Evolutionary conservation across 2,888 invertebrate genomes (phyloP), one percentile per base, ranked within the genome.

Genomic region (Allacma fusca): DNA sequence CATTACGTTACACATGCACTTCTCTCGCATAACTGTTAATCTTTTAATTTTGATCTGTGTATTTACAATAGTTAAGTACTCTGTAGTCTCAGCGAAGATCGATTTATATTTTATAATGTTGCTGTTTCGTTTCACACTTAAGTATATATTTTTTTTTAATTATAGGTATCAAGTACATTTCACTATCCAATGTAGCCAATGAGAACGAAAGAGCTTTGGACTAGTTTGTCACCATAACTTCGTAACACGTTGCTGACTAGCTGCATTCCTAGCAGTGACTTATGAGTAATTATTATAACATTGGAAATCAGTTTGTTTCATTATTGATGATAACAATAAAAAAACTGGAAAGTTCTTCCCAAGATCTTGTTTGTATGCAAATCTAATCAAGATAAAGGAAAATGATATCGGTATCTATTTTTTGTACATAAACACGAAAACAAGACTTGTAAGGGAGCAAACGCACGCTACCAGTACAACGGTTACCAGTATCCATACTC

Each of bases 351-450:
- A n/a, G n/a, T n/a, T n/a, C n/a, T n/a, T n/a, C n/a, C n/a, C n/a
- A n/a, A n/a, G n/a, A n/a, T n/a, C n/a, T n/a, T n/a, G n/a, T n/a
- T n/a, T n/a, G n/a, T n/a, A n/a, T n/a, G n/a, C n/a, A n/a, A n/a
- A n/a, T n/a, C n/a, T n/a, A n/a, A n/a, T n/a, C n/a, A n/a, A n/a
- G n/a, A n/a, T n/a, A n/a, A n/a, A n/a, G n/a, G n/a, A n/a, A 34
- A 34, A 34, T 34, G 34, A 34, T 34, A 34, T 9, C 9, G 34
- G 5, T 7, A 34, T 9, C 79, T 77, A 81, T 79, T 82, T 81
- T 71, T 80, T 79, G 77, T 84, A 84, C 62, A 81, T 81, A 74
- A 82, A 83, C n/a, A 84, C 84, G 21, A 84, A 76, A 50, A 84
- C 81, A 70, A 84, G 81, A 79, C 84, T 84, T 62, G 83, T 81